phyloP scores from a whole-genome alignment of 2,888 invertebrate genomes.

The Coenonympha arcania region DNA sequence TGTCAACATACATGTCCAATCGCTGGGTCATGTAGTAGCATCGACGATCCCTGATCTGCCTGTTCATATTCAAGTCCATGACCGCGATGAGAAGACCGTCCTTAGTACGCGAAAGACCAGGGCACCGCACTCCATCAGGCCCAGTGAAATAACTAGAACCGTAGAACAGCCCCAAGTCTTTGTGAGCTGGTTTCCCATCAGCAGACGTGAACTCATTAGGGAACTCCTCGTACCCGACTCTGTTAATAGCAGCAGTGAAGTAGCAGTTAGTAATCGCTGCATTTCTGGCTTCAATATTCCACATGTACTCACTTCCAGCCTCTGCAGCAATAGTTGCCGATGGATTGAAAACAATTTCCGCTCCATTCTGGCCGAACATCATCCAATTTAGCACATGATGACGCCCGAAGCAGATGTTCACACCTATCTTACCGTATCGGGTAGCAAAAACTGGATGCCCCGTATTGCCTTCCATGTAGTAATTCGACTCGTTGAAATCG shows the following conservation, averaged over 20 bases:
- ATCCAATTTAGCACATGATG: slow-evolving; percentile 99
- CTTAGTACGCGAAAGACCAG: slow-evolving; percentile 82
- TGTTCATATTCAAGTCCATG: slow-evolving; percentile 93
- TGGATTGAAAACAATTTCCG: slow-evolving; percentile 99
- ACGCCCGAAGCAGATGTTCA: slow-evolving; percentile 98
- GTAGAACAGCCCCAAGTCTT: slow-evolving; percentile 94
- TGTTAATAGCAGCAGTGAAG: slow-evolving; percentile 93
- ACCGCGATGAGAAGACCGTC: slow-evolving; percentile 94
- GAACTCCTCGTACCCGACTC: slow-evolving; percentile 93
- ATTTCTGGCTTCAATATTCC: slow-evolving; percentile 96
- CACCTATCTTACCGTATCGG: slow-evolving; percentile 88
- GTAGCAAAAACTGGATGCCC: slow-evolving; percentile 96
- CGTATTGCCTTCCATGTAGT: slow-evolving; percentile 96
- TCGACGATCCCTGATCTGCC: slow-evolving; percentile 96
- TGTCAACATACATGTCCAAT: slow-evolving; percentile 90
- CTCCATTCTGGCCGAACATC: slow-evolving; percentile 97
- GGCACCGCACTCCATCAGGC: slow-evolving; percentile 94
- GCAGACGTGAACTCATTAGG: slow-evolving; percentile 73
- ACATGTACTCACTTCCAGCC: slow-evolving; percentile 89
- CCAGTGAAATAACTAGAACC: slow-evolving; percentile 95
- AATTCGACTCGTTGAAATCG: slow-evolving; percentile 99
- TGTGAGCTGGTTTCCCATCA: slow-evolving; percentile 84
- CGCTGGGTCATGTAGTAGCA: slow-evolving; percentile 97
- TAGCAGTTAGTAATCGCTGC: slow-evolving; percentile 98
- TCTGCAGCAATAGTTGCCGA: slow-evolving; percentile 89